phyloP scores from a whole-genome alignment of 2,888 invertebrate genomes.

The Sarcophaga variegata region DNA sequence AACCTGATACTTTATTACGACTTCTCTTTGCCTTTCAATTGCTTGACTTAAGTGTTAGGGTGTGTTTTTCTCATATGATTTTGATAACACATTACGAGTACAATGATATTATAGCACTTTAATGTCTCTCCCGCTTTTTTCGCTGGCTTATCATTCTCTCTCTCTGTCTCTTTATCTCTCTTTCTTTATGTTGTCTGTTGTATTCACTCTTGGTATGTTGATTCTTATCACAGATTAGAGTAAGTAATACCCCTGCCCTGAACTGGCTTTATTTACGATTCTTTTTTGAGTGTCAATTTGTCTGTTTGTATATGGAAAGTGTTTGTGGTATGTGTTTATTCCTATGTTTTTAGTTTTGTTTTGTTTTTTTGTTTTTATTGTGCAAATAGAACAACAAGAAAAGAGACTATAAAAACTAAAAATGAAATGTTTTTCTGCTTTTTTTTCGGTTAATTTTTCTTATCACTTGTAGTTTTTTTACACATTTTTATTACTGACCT shows the following conservation, averaged over 20 bases:
- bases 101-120: too few species aligned
- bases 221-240: constrained; percentile 42
- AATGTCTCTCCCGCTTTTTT: too few species aligned
- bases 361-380: too few species aligned
- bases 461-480: too few species aligned
- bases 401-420: too few species aligned
- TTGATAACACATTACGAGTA: constrained; percentile 1
- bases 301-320: not conserved
- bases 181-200: too few species aligned
- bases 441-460: too few species aligned
- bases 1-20: too few species aligned
- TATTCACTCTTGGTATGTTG: not conserved
- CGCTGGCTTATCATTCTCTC: not conserved
- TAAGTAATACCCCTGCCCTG: constrained; percentile 9
- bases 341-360: too few species aligned
- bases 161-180: not conserved
- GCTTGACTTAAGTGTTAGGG: not conserved
- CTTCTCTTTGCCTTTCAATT: not conserved
- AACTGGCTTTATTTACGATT: not conserved
- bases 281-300: constrained; percentile 15
- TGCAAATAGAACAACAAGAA: too few species aligned
- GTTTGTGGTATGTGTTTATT: not conserved
- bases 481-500: too few species aligned
- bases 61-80: not conserved
- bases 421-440: too few species aligned